phyloP scores from a whole-genome alignment of 2,113 vertebrate species.

The Galemys pyrenaicus region DNA sequence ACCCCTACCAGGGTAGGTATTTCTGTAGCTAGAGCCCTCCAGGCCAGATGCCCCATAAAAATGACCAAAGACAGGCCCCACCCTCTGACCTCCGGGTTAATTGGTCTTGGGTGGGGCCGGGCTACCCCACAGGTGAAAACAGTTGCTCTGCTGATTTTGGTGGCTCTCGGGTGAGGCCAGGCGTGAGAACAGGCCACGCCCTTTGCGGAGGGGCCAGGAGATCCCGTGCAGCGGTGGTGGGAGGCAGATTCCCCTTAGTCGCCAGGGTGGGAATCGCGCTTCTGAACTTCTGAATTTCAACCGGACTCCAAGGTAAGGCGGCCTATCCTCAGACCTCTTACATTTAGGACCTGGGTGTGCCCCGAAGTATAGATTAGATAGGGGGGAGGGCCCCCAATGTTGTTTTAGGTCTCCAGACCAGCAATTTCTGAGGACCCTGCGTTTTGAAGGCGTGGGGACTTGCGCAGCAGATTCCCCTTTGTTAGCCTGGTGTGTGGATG shows the following conservation, averaged over 20 bases:
- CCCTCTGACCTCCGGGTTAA: background rate
- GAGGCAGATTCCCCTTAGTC: background rate
- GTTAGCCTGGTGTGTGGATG: background rate
- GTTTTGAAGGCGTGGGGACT: background rate
- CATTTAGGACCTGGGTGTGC: background rate
- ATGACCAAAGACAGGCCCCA: background rate
- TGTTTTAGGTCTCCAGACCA: background rate
- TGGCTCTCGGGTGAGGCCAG: background rate
- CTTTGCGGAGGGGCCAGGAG: background rate
- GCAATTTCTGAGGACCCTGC: background rate
- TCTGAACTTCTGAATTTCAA: background rate
- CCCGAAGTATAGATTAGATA: background rate
- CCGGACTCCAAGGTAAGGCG: rapidly evolving
- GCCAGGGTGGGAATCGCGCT: background rate
- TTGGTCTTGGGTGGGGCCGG: background rate
- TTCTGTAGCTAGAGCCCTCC: background rate
- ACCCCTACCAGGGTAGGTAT: background rate
- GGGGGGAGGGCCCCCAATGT: background rate
- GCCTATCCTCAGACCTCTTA: background rate
- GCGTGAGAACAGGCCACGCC: background rate
- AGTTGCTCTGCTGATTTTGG: background rate
- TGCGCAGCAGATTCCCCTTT: background rate
- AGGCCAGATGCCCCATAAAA: background rate
- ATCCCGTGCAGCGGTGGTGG: rapidly evolving
- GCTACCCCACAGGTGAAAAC: background rate